These are phyloP conservation scores for Pyxicephalus adspersus DNA, from an alignment of 2,113 vertebrate genomes.

Conservation along the genomic window DNA sequence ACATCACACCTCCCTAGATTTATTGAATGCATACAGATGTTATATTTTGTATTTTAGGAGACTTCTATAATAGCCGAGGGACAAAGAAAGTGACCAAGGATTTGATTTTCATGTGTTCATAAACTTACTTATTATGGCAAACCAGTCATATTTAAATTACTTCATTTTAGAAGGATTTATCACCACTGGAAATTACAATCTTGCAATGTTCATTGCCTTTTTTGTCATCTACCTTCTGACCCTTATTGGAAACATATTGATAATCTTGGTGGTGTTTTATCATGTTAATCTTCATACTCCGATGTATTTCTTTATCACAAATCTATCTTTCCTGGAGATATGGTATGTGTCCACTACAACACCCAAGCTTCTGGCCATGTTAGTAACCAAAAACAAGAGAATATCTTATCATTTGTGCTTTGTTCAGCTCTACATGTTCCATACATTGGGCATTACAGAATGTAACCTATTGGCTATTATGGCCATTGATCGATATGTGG, in stretches of 20 bases:
- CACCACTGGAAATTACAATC: not conserved
- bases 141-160: not conserved
- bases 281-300: conserved; percentile 61
- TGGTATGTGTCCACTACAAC: conserved; percentile 62
- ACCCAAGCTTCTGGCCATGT: conserved; percentile 63
- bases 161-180: conserved; percentile 9
- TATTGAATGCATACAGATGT: too few relatives aligned
- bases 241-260: conserved; percentile 64
- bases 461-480: conserved; percentile 64
- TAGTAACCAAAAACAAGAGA: conserved; percentile 47
- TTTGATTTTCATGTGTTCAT: too few relatives aligned
- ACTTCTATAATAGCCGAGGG: too few relatives aligned
- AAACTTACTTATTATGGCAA: not conserved
- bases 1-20: too few relatives aligned
- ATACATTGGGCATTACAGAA: conserved; percentile 64
- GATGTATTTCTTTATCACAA: conserved; percentile 68
- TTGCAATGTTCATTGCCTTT: not conserved
- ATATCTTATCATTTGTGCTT: conserved; percentile 64
- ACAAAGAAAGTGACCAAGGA: too few relatives aligned
- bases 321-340: conserved; percentile 67
- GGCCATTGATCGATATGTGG: conserved; percentile 64
- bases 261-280: conserved; percentile 57
- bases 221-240: conserved; percentile 57
- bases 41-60: too few relatives aligned
- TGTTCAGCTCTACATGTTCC: conserved; percentile 67